Conservation (phyloP, 64 coral and sea anemone species). For the Porites lutea region DNA sequence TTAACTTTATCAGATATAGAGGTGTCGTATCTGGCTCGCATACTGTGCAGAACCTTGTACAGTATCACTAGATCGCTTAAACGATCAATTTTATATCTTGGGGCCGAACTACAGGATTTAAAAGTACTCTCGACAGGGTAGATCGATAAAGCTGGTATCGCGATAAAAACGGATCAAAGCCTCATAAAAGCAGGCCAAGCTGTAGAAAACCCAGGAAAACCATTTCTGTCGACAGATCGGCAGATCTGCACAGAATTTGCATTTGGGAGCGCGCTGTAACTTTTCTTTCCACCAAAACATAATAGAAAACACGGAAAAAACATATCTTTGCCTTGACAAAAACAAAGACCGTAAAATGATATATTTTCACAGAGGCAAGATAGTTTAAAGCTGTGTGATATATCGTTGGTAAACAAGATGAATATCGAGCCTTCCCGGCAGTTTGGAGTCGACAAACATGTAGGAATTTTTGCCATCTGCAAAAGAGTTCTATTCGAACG, state of each 20-base stretch:
- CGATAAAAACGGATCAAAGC: slow-evolving; percentile 53
- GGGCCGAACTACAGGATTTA: slow-evolving; percentile 17
- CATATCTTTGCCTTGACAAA: slow-evolving; percentile 15
- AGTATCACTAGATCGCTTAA: slow-evolving; percentile 79
- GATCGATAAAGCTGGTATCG: slow-evolving; percentile 34
- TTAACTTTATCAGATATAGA: slow-evolving; percentile 85
- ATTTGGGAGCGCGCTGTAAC: neutral
- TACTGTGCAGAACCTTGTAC: slow-evolving; percentile 73
- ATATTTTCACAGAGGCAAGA: slow-evolving; percentile 46
- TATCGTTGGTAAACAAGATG: slow-evolving; percentile 29
- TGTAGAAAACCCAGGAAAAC: neutral
- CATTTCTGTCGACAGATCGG: neutral
- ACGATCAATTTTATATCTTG: slow-evolving; percentile 52
- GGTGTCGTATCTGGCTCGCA: slow-evolving; percentile 86
- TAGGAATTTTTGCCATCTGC: slow-evolving; percentile 49
- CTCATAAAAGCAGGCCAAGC: neutral
- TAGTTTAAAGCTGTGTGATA: slow-evolving; percentile 17
- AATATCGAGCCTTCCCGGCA: neutral
- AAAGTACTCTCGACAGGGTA: slow-evolving; percentile 21
- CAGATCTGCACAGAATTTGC: neutral
- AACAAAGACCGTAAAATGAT: slow-evolving; percentile 48
- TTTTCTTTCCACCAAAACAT: neutral
- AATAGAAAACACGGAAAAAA: slow-evolving; percentile 17
- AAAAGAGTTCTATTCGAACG: neutral
- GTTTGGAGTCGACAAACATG: slow-evolving; percentile 8